These are phyloP conservation scores for Laodelphax striatellus DNA, from an alignment of 1,140 invertebrate species.

Conservation along the genomic window DNA sequence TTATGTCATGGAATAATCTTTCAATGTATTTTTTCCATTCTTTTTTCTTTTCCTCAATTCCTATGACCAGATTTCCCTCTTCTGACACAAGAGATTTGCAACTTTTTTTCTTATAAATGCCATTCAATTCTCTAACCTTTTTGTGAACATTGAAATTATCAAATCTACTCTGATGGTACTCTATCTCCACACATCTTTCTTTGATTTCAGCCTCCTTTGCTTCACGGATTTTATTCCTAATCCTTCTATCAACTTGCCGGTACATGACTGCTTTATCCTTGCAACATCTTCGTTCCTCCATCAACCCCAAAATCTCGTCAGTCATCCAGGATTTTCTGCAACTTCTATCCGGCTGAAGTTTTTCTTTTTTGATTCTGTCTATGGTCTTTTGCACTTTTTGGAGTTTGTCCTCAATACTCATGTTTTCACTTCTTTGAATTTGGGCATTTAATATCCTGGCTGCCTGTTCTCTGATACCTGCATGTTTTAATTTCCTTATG, in stretches of 20 bases:
- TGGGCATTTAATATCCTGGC: background rate
- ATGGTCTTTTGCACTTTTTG: background rate
- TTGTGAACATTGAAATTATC: conserved; percentile 16
- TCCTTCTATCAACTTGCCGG: background rate
- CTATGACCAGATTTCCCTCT: background rate
- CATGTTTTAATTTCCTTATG: conserved; percentile 1
- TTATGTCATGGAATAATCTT: conserved; percentile 18
- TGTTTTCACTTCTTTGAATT: conserved; percentile 12
- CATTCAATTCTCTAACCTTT: conserved; percentile 15
- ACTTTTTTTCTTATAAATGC: background rate
- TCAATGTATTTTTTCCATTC: conserved; percentile 19
- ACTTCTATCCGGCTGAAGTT: background rate
- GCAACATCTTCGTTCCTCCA: conserved; percentile 19
- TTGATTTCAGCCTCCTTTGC: conserved; percentile 5
- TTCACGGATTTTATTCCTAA: background rate
- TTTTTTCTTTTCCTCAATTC: conserved; percentile 7
- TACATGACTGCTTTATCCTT: conserved; percentile 6
- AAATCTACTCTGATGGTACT: conserved; percentile 4
- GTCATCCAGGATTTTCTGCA: conserved; percentile 19
- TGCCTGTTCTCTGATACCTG: conserved; percentile 4
- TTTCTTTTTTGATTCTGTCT: conserved; percentile 3
- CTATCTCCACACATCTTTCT: conserved; percentile 10
- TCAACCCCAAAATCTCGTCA: conserved; percentile 22
- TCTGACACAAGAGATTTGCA: background rate
- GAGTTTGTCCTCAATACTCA: background rate